These are phyloP conservation scores for Tetramorium alpestre DNA, from an alignment of 1,140 invertebrate genomes.

Conservation along the genomic window DNA sequence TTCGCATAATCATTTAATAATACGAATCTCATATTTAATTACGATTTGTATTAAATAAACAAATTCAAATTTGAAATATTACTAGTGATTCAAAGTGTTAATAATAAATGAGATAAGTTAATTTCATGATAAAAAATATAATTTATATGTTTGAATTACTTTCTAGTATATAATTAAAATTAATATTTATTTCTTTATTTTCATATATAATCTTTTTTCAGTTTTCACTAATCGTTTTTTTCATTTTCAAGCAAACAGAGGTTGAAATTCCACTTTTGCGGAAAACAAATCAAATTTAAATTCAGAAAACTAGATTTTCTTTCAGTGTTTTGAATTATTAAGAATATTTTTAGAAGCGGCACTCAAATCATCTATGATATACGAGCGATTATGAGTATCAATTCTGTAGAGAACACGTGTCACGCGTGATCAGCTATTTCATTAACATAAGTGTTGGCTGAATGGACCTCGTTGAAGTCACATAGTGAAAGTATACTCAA, in stretches of 20 bases:
- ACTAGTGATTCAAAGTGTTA: neutral
- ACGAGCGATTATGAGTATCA: slow-evolving; percentile 15
- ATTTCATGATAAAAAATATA: neutral
- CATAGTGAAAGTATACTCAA: slow-evolving; percentile 79
- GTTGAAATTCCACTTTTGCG: neutral
- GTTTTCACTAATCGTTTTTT: no score
- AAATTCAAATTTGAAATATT: neutral
- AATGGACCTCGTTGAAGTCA: slow-evolving; percentile 67
- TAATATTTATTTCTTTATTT: neutral
- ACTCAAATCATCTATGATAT: neutral
- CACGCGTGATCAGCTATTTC: slow-evolving; percentile 63
- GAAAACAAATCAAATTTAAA: neutral
- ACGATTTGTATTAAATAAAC: neutral
- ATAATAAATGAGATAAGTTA: neutral
- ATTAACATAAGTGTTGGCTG: slow-evolving; percentile 63
- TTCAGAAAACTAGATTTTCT: neutral
- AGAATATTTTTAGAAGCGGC: neutral
- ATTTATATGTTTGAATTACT: neutral
- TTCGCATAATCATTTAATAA: neutral
- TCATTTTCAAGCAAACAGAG: neutral
- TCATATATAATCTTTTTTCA: no score
- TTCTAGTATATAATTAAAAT: neutral
- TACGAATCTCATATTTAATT: neutral
- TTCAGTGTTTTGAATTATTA: neutral
- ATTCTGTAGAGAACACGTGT: slow-evolving; percentile 53